phyloP scores from a whole-genome alignment of 1,140 invertebrate genomes.

The Lepidurus packardi region DNA sequence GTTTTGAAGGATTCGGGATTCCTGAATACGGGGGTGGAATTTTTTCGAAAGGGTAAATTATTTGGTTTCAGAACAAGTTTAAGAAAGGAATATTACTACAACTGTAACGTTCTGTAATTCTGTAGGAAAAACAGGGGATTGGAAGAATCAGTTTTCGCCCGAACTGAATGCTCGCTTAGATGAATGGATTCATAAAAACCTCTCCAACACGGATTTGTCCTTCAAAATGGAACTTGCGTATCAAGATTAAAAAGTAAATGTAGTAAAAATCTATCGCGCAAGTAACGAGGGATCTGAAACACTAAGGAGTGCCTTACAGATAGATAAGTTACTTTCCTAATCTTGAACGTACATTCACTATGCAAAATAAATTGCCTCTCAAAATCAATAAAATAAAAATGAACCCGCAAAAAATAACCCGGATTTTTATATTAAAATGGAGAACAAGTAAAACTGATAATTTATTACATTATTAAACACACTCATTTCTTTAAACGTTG shows the following conservation, averaged over 20 bases:
- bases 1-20: constrained; percentile 35
- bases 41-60: constrained; percentile 28
- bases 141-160: constrained; percentile 36
- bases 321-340: too few relatives aligned
- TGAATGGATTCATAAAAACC: constrained; percentile 37
- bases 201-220: constrained; percentile 35
- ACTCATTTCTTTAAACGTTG: too few relatives aligned
- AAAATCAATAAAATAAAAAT: too few relatives aligned
- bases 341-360: too few relatives aligned
- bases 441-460: too few relatives aligned
- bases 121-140: constrained; percentile 33
- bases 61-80: neutral
- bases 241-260: neutral
- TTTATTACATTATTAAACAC: too few relatives aligned
- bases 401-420: too few relatives aligned
- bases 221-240: constrained; percentile 34
- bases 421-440: too few relatives aligned
- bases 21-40: constrained; percentile 24
- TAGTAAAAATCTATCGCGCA: too few relatives aligned
- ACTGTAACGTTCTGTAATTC: neutral
- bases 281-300: too few relatives aligned
- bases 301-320: too few relatives aligned
- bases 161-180: constrained; percentile 37
- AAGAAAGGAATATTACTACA: neutral
- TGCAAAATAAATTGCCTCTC: too few relatives aligned